Base-by-base conservation (phyloP, 2,797 vertebrate species). In the Eulemur rubriventer region DNA sequence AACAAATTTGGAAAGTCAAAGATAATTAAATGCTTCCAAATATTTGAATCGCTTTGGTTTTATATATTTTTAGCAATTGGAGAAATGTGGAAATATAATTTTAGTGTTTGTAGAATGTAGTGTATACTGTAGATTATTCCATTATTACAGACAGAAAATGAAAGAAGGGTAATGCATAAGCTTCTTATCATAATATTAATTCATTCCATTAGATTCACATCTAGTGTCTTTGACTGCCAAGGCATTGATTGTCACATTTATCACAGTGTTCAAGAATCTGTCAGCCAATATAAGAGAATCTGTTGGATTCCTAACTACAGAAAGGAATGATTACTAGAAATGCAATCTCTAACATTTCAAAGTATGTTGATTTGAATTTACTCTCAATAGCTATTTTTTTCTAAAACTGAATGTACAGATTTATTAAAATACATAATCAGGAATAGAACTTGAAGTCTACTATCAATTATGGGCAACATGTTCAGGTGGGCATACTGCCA, bases 301-400 rank as follows among this genome's bases (percentile, higher is more conserved):
- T 55, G 35, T 83, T 30, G 28, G 11, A 35, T 30, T 67, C 5
- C 16, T 46, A 57, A 50, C 10, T 91, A 26, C 18, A 57, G 86
- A 89, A 91, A 72, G 3, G 1, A 80, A 30, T 72, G 72, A 67
- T 89, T 84, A 93, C 80, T 75, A 92, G 57, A 86, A 97, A 84
- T 38, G 22, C 4, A 80, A 30, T 73, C 33, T 73, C 28, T 72
- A 94, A 86, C 48, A 6, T 65, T 95, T 83, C n/a, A 76, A 94
- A 67, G 7, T 38, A 0, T 93, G 92, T 91, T 94, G 46, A 91
- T 87, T 93, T 81, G 4, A 67, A 84, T 93, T 96, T 91, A 72
- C 28, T 76, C 93, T 69, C 67, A 92, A 41, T 70, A 89, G 52
- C 28, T 92, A 33, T 41, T 94, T 91, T 84, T 78, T 50, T 16